A percentile compares a stretch with the other conserved stretches of the same genome.
phyloP scores from a whole-genome alignment of 2,797 vertebrate species.

The Vespertilio murinus region DNA sequence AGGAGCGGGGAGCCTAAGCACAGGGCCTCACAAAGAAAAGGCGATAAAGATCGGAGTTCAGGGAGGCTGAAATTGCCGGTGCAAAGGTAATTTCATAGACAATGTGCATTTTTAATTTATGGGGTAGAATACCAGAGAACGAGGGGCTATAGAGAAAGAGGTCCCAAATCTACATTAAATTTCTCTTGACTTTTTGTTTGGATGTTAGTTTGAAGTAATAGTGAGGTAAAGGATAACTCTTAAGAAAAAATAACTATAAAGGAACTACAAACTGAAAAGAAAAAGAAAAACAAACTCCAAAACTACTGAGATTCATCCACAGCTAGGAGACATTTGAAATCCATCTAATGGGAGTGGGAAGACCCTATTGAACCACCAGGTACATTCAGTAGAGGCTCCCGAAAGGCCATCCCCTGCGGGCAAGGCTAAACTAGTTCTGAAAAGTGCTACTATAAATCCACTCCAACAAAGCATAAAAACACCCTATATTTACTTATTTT shows the following conservation, averaged over 20 bases:
- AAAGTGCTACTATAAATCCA: not conserved
- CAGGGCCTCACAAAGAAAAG: not conserved
- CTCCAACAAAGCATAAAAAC: not conserved
- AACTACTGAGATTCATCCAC: not conserved
- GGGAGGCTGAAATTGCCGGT: not conserved
- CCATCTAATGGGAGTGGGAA: no score
- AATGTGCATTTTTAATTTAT: not conserved
- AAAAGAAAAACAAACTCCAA: no score
- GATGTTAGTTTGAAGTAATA: not conserved
- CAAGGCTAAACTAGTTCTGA: not conserved
- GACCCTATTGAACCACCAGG: not conserved
- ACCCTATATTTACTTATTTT: not conserved
- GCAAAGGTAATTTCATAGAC: not conserved
- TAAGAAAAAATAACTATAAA: not conserved
- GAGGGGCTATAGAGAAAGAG: not conserved
- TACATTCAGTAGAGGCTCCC: not conserved
- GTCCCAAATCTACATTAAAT: no score
- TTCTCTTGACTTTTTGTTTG: not conserved
- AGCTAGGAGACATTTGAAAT: not conserved
- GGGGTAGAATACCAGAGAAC: not conserved
- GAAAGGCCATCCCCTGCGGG: accelerated
- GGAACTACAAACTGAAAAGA: not conserved
- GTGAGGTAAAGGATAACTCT: not conserved
- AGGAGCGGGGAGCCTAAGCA: not conserved
- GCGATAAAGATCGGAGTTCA: not conserved